A percentile compares a stretch with the other conserved stretches of the same genome.
Evolutionary conservation across 1,140 invertebrate species (phyloP).

Genomic region (Thaumatotibia leucotreta): DNA sequence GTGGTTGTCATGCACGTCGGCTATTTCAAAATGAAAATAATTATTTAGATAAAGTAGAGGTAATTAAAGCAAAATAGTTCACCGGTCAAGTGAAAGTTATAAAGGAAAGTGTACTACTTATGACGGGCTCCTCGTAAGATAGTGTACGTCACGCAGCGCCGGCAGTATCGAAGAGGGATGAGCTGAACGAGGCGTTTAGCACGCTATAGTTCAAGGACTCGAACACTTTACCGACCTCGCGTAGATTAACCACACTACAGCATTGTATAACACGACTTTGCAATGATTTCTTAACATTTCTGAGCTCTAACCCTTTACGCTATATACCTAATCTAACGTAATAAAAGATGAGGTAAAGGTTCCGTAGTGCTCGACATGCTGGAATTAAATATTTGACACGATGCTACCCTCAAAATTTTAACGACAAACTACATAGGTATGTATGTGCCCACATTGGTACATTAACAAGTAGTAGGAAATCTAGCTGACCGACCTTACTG

Average conservation of each 20-base stretch:
- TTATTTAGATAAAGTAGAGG: too few species aligned
- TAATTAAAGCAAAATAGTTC: too few species aligned
- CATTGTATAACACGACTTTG: conserved; percentile 1
- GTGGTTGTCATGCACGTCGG: too few species aligned
- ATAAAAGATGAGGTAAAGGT: not conserved
- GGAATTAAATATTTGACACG: too few species aligned
- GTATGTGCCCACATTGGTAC: too few species aligned
- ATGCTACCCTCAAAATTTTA: too few species aligned
- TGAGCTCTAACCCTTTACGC: not conserved
- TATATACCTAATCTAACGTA: not conserved
- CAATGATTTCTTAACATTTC: not conserved
- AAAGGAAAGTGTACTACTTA: conserved; percentile 5
- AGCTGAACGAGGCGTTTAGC: conserved; percentile 26
- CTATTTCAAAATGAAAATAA: too few species aligned
- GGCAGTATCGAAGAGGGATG: conserved; percentile 1
- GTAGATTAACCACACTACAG: not conserved
- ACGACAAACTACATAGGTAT: too few species aligned
- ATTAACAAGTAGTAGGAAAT: too few species aligned
- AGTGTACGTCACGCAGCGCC: not conserved
- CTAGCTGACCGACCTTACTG: too few species aligned
- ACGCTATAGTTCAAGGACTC: conserved; percentile 50
- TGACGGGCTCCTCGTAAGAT: not conserved
- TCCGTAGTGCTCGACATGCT: too few species aligned
- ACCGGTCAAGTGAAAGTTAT: not conserved
- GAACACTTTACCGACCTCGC: conserved; percentile 16